Base-by-base conservation (phyloP, 2,113 vertebrate species). In the Phycodurus eques region DNA sequence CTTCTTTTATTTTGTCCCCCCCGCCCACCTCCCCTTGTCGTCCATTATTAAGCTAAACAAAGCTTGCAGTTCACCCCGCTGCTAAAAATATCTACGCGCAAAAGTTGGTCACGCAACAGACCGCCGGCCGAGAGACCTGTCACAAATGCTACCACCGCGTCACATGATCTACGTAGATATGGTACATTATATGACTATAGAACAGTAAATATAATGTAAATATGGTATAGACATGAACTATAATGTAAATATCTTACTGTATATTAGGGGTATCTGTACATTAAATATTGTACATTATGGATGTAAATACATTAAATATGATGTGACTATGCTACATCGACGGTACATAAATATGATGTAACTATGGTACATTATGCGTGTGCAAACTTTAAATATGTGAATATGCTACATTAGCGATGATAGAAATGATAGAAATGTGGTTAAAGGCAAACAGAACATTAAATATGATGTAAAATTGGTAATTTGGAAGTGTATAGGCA, bases 11-110 rank as follows among this genome's bases (percentile, higher is more conserved):
- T 22, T 71, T 44, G 39, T 10, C 6, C 19, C 19, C 20, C 20
- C 62, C 9, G 3, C 17, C 1, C 20, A 27, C 15, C 62, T 6
- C 0, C 4, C 35, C 62, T 14, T 42, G 62, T 46, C 62, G 20
- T 65, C 62, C 62, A 65, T 65, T 65, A 65, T 65, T 56, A 43
- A 42, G 43, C 22, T 47, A n/a, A 59, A 65, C 11, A 59, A 44
- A 43, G 62, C n/a, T 65, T 14, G 42, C 62, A 22, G 39, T 19
- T 64, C 13, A 19, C 53, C 39, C 60, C 27, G 44, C 31, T 11
- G 46, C 59, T 35, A 47, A 47, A 73, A 63, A 60, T 64, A 6
- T 14, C 62, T 31, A 13, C 19, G 53, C 62, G 68, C 31, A 70
- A 27, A 59, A 47, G 27, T 46, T 31, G 43, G 68, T 51, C 15